Base-by-base conservation (phyloP, 2,113 vertebrate species). In the Osmerus eperlanus region DNA sequence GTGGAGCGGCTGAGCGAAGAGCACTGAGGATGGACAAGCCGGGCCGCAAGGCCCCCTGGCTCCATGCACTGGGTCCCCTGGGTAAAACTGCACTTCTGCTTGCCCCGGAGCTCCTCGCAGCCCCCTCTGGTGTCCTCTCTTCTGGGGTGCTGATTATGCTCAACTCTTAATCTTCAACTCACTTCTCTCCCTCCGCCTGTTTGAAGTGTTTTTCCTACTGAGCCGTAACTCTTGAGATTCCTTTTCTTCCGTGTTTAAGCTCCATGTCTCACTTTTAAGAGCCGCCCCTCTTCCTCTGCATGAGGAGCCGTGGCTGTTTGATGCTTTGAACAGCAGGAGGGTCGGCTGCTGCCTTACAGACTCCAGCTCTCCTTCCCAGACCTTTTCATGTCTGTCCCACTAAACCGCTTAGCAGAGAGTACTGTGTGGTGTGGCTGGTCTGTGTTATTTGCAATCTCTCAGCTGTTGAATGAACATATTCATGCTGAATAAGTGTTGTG, bases 1-100 rank as follows among this genome's bases (percentile, higher is more conserved):
- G 94, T 92, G 58, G 88, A 94, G 83, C 90, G 91, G 83, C 92
- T 95, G 81, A 93, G 92, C 0, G 93, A 94, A 14, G 92, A 94
- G 83, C 92, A 92, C 90, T 94, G 89, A 82, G 71, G 75, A 0
- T 59, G 85, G 80, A 32, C 59, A 8, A 74, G 84, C 79, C 79
- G 83, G 67, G 63, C 59, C 68, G 62, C 54, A 63, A 53, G 78
- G 71, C 74, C 62, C 78, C 19, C 67, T 70, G 79, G 0, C 52
- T 12, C 21, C 28, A 58, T 16, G 25, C 67, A 25, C 67, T 61
- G 68, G 41, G 77, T 54, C 63, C 62, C 63, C 54, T 74, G 25
- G 74, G 72, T 77, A 69, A 70, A 52, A 75, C 73, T 32, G 14
- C 15, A 58, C 25, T 18, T 28, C 29, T 36, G 29, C 18, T 29